Conservation (phyloP, 2,888 invertebrate species). For the Diadegma fenestrale region DNA sequence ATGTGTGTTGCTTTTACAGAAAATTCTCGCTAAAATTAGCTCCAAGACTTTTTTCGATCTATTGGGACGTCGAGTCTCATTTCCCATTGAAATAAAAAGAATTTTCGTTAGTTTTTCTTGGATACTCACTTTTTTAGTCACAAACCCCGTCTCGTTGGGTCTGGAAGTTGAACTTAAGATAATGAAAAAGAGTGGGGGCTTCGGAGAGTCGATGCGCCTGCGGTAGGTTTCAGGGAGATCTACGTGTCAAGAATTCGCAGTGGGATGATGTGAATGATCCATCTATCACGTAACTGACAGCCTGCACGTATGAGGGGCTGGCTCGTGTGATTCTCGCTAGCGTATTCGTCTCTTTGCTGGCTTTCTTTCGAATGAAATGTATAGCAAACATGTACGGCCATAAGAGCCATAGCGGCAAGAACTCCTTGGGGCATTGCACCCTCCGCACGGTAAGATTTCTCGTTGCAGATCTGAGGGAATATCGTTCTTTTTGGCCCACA, state of each 20-base stretch:
- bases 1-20: neutral
- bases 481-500: slow-evolving; percentile 55
- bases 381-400: slow-evolving; percentile 75
- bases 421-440: slow-evolving; percentile 75
- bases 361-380: slow-evolving; percentile 50
- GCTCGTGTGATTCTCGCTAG: slow-evolving; percentile 54
- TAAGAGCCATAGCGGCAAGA: slow-evolving; percentile 73
- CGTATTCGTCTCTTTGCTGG: slow-evolving; percentile 17
- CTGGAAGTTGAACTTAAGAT: neutral
- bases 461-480: slow-evolving; percentile 60
- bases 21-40: neutral
- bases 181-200: slow-evolving; percentile 29
- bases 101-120: neutral
- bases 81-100: neutral
- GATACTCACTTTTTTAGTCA: neutral
- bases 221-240: slow-evolving; percentile 70
- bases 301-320: slow-evolving; percentile 71
- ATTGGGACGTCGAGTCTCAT: neutral
- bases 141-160: neutral
- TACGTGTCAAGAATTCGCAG: slow-evolving; percentile 77
- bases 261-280: slow-evolving; percentile 70
- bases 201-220: slow-evolving; percentile 50
- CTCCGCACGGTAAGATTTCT: slow-evolving; percentile 69
- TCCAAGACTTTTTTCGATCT: neutral
- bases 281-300: slow-evolving; percentile 75